Conservation (phyloP, 2,888 invertebrate genomes). For the Anoncus sp. region DNA sequence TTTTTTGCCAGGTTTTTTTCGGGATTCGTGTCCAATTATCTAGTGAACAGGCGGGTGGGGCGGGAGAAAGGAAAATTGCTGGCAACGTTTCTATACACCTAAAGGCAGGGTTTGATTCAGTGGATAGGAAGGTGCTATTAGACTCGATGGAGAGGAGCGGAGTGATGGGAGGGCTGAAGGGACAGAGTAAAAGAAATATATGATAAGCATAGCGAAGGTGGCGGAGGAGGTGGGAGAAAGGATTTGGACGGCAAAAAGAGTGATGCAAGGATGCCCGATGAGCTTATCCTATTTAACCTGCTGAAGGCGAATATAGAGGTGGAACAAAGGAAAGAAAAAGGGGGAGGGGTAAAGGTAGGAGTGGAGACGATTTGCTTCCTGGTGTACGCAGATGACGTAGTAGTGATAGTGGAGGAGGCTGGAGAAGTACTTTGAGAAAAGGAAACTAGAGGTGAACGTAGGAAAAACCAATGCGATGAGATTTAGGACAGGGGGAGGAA, state of each 20-base stretch:
- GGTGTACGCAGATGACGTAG: slow-evolving; percentile 21
- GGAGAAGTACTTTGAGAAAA: slow-evolving; percentile 5
- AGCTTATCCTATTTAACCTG: slow-evolving; percentile 56
- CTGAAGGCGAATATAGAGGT: slow-evolving; percentile 56
- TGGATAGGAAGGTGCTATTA: slow-evolving; percentile 12
- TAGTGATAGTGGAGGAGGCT: slow-evolving; percentile 4
- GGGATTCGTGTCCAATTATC: too few relatives aligned
- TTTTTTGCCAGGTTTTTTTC: too few relatives aligned
- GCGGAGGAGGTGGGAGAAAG: slow-evolving; percentile 27
- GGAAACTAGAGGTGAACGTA: slow-evolving; percentile 11
- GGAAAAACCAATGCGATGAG: slow-evolving; percentile 22
- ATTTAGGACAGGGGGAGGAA: slow-evolving; percentile 14
- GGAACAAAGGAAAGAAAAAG: background rate
- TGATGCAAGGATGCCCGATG: slow-evolving; percentile 63
- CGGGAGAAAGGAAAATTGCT: slow-evolving; percentile 5
- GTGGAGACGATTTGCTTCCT: slow-evolving; percentile 12
- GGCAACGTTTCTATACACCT: slow-evolving; percentile 3
- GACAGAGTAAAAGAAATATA: background rate
- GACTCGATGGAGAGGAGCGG: slow-evolving; percentile 19
- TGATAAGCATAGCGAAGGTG: slow-evolving; percentile 8
- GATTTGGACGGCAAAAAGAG: slow-evolving; percentile 46
- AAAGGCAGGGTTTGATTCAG: slow-evolving; percentile 29
- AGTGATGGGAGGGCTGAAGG: slow-evolving; percentile 7
- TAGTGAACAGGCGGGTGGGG: background rate
- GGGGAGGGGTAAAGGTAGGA: slow-evolving; percentile 34